Conservation (phyloP, 2,797 vertebrate genomes). For the Melopsittacus undulatus region DNA sequence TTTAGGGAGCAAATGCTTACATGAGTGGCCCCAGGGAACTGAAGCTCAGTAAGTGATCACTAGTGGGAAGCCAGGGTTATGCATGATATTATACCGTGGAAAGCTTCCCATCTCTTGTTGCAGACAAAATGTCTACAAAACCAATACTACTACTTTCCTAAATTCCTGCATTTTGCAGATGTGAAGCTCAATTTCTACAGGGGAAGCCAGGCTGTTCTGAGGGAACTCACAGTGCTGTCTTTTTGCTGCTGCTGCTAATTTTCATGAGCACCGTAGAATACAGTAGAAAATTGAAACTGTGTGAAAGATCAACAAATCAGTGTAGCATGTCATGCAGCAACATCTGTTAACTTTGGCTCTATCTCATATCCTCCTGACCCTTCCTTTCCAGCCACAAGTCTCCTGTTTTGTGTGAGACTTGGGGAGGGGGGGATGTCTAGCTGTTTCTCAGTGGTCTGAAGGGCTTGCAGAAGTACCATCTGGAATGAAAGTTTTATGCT, state of each 20-base stretch:
- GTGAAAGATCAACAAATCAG: slow-evolving; percentile 70
- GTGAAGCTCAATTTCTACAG: slow-evolving; percentile 8
- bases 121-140: slow-evolving; percentile 56
- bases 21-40: background rate
- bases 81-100: background rate
- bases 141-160: background rate
- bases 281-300: slow-evolving; percentile 71
- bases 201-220: background rate
- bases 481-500: slow-evolving; percentile 18
- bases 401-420: slow-evolving; percentile 48
- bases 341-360: slow-evolving; percentile 67
- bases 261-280: slow-evolving; percentile 60
- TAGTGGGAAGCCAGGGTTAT: slow-evolving; percentile 12
- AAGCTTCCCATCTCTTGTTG: slow-evolving; percentile 27
- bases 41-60: background rate
- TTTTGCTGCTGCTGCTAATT: slow-evolving; percentile 70
- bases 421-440: background rate
- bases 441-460: slow-evolving; percentile 13
- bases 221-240: background rate
- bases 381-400: slow-evolving; percentile 33
- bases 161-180: slow-evolving; percentile 42
- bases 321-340: slow-evolving; percentile 64
- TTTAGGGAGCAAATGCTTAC: background rate
- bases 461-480: slow-evolving; percentile 34
- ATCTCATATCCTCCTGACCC: slow-evolving; percentile 34